Base-by-base conservation (phyloP, 2,113 vertebrate species). In the Stegastes partitus region DNA sequence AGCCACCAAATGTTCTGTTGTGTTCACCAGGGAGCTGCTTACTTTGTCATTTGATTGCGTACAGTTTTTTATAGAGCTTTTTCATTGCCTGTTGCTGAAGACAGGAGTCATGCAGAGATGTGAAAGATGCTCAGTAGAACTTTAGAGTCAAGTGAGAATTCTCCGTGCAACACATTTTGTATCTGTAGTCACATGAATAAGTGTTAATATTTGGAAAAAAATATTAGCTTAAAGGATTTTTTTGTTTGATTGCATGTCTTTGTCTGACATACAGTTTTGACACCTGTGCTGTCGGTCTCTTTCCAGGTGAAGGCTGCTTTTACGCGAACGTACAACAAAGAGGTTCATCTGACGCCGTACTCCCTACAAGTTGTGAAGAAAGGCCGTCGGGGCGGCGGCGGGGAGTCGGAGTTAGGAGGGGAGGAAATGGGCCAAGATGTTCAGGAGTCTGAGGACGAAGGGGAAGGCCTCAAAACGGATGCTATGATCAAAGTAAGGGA, bases 401-500 rank as follows among this genome's bases (percentile, higher is more conserved):
- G 42, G 0, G 94, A 95, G 6, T 58, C 87, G 0, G 97, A 96
- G 14, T 72, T 91, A 21, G 80, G 73, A 77, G 19, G 4, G 84
- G 96, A 77, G 89, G 95, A 64, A 0, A 73, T 56, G 76, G 87
- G 59, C n/a, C 91, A 74, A 82, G 87, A 91, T 1, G 57, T 51
- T 14, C 89, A 95, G 7, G 94, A 94, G 34, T 89, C 85, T 2
- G 95, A 90, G 0, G 91, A 95, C 0, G 96, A 95, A 26, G 95
- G 95, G 0, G 84, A 91, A 1, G 76, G 61, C 4, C 1, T 97
- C 19, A 93, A 95, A 58, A 81, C 59, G 0, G 98, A 99, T 25
- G 97, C 96, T 18, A 99, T 99, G 98, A 97, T 99, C 84, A 99
- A 99, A 96, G 98, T 99, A 88, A 92, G 79, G 9, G 9, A 8